phyloP scores from a whole-genome alignment of 1,140 invertebrate species.

The Matsumurasca onukii region DNA sequence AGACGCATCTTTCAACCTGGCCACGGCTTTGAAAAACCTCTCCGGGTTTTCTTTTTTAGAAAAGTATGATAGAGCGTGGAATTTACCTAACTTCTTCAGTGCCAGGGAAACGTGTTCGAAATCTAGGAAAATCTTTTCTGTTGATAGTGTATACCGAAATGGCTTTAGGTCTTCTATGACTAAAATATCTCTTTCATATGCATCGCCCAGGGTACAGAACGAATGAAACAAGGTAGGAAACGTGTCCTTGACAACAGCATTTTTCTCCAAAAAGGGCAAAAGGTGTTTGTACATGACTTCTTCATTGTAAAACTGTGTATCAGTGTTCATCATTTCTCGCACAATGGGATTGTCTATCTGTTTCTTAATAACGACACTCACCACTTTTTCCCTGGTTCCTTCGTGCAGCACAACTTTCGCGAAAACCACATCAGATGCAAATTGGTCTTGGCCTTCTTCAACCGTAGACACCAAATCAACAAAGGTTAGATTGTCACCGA shows the following conservation, averaged over 20 bases:
- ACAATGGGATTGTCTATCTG: neutral
- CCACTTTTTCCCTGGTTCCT: neutral
- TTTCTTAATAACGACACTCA: conserved; percentile 14
- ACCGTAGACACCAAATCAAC: neutral
- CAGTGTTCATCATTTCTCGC: conserved; percentile 19
- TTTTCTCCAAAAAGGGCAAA: conserved; percentile 30
- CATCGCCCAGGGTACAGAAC: conserved; percentile 1
- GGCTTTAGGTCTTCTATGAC: conserved; percentile 45
- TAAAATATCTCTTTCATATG: conserved; percentile 39
- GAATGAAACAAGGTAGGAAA: conserved; percentile 38
- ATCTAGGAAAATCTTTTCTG: conserved; percentile 34
- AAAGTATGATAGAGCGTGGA: conserved; percentile 48
- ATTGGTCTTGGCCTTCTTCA: neutral
- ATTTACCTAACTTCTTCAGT: conserved; percentile 45
- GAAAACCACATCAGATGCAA: neutral
- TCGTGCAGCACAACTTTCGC: neutral
- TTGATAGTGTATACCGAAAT: conserved; percentile 31
- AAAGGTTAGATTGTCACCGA: neutral
- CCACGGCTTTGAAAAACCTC: conserved; percentile 43
- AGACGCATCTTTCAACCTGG: conserved; percentile 37
- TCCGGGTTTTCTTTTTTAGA: conserved; percentile 43
- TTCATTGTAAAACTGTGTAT: conserved; percentile 38
- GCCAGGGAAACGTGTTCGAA: conserved; percentile 44
- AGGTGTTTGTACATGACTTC: conserved; percentile 35
- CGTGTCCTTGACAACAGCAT: neutral